Evolutionary conservation across 2,888 invertebrate species (phyloP).

Genomic region (Mythimna pallens): DNA sequence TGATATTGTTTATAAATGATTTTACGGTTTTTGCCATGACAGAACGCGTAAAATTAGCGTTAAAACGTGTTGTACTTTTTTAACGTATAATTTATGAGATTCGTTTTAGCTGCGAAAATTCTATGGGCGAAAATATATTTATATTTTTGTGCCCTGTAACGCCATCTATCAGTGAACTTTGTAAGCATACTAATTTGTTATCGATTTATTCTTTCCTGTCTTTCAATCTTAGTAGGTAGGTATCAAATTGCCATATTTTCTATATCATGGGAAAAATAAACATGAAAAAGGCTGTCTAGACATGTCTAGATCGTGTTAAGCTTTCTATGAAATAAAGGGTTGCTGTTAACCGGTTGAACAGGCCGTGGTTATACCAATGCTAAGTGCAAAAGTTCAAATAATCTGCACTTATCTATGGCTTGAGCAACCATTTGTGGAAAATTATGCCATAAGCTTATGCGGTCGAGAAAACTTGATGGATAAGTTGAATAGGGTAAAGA

Average conservation of each 20-base stretch:
- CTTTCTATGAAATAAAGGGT: constrained; percentile 62
- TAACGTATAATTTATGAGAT: not conserved
- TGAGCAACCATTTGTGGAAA: constrained; percentile 44
- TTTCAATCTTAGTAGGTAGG: not conserved
- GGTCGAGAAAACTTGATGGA: constrained; percentile 27
- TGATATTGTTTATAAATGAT: constrained; percentile 51
- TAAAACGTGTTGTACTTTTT: not conserved
- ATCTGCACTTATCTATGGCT: constrained; percentile 33
- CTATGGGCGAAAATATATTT: not conserved
- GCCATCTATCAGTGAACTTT: constrained; percentile 11
- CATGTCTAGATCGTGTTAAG: constrained; percentile 28
- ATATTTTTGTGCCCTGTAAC: not conserved
- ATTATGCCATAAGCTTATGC: constrained; percentile 38
- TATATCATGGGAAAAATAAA: not conserved
- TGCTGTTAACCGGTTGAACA: constrained; percentile 45
- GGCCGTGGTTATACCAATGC: constrained; percentile 23
- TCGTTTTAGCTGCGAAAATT: not conserved
- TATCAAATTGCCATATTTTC: not conserved
- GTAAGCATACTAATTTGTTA: not conserved
- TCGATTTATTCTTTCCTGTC: not conserved
- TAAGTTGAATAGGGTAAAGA: constrained; percentile 13
- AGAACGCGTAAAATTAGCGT: constrained; percentile 34
- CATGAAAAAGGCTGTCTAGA: constrained; percentile 19
- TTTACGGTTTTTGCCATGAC: constrained; percentile 40
- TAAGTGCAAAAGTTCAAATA: constrained; percentile 54